phyloP scores from a whole-genome alignment of 2,113 vertebrate species.

The Nestor notabilis region DNA sequence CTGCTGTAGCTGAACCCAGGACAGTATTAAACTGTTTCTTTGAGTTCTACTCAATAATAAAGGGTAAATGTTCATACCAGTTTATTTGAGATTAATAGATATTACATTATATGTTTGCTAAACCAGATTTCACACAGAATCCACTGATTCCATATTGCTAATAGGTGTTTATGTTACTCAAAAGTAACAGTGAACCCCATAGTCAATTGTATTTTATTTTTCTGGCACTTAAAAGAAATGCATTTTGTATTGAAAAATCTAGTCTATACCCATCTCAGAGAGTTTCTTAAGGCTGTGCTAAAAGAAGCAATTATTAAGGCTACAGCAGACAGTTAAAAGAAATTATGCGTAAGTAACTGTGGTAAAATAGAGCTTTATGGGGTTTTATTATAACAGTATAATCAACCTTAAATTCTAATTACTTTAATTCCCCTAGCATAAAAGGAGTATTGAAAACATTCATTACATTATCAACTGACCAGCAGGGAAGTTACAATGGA shows the following conservation, averaged over 20 bases:
- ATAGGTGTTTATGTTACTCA: neutral
- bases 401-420: neutral
- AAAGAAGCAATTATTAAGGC: neutral
- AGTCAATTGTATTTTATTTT: neutral
- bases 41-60: neutral
- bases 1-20: no score
- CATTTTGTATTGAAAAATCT: neutral
- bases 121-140: neutral
- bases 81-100: neutral
- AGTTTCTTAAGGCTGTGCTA: neutral
- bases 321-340: neutral
- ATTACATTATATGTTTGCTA: neutral
- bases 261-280: neutral
- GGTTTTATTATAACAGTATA: neutral
- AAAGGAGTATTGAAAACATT: slow-evolving; percentile 3
- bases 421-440: neutral
- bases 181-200: neutral
- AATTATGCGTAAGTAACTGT: neutral
- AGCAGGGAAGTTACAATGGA: neutral
- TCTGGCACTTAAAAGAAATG: neutral
- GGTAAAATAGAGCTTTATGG: neutral
- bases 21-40: neutral
- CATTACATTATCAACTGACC: neutral
- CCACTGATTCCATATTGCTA: neutral
- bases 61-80: neutral